Base-by-base conservation (phyloP, 2,888 invertebrate species). In the Drosophila yooni region DNA sequence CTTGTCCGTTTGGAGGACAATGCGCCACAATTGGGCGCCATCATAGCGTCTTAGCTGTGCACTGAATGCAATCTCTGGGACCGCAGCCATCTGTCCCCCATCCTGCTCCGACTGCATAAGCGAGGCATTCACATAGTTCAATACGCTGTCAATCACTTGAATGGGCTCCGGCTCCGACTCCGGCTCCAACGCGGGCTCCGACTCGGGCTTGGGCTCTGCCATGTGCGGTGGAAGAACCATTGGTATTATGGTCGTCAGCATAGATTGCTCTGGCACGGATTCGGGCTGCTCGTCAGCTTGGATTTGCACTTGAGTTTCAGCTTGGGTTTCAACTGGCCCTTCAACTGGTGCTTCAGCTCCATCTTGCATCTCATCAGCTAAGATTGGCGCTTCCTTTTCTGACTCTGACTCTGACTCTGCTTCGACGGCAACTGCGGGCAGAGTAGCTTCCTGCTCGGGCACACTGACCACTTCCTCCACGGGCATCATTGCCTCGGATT, bases 11-110 rank as follows among this genome's bases (percentile, higher is more conserved):
- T 94, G 93, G 18, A 94, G 94, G 8, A 92, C 92, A 50, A 97
- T 95, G 89, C 96, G 95, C 96, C 97, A 96, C 21, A 97, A 92
- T 93, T 97, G 97, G 25, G 96, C 95, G 3, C 97, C 97, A 57
- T 95, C 94, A 91, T 97, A 97, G 59, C 95, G 95, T 51, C 96
- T 94, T 64, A 91, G 77, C 62, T 89, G 77, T 3, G 92, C 84
- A 66, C 66, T 92, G 63, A 84, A 90, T 2, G 63, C 21, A 6
- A 64, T 34, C 33, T 79, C 80, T 18, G 53, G 27, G 13, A 25
- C 70, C n/a, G 64, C 11, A n/a, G 64, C 18, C 3, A 56, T 66
- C 25, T 34, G 43, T 31, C 8, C 75, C 43, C 63, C 33, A 15
- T 80, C 70, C 59, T 73, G 74, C 7, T 74, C 71, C 25, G 61